Evolutionary conservation across 2,113 vertebrate genomes (phyloP).

Genomic region (Lichenostomus cassidix): DNA sequence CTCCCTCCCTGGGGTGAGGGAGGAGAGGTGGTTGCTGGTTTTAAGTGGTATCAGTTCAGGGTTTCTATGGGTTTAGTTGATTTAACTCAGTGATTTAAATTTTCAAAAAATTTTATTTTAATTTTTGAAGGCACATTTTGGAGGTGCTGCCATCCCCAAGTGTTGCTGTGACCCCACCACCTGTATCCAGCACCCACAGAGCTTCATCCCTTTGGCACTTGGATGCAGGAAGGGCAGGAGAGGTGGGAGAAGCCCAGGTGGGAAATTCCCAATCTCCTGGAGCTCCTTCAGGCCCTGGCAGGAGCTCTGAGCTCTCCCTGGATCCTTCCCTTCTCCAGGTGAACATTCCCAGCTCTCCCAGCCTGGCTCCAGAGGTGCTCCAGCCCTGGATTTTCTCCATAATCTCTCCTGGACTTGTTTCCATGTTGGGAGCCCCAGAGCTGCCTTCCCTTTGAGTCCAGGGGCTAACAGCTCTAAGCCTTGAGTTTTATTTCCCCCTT

Average conservation of each 20-base stretch:
- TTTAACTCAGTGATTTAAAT: fast-evolving
- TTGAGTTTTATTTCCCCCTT: background rate
- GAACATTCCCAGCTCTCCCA: background rate
- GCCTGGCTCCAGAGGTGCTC: background rate
- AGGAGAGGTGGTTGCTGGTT: background rate
- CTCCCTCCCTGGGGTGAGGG: background rate
- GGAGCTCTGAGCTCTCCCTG: background rate
- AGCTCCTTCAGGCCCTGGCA: background rate
- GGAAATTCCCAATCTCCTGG: background rate
- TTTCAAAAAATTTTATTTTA: fast-evolving
- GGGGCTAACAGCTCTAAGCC: background rate
- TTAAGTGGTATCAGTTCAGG: background rate
- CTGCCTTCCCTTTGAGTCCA: background rate
- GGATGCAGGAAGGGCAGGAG: background rate
- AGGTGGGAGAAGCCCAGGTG: background rate
- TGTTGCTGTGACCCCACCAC: fast-evolving
- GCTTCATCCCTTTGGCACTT: background rate
- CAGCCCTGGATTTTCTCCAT: fast-evolving
- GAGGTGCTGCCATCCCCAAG: background rate
- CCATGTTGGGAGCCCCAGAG: background rate
- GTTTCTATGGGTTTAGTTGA: background rate
- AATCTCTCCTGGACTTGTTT: background rate
- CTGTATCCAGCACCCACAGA: background rate
- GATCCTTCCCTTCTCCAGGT: background rate
- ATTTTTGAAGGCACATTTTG: background rate